Evolutionary conservation across 2,113 vertebrate species (phyloP), one percentile per base, ranked within the genome.

Genomic region (Tichodroma muraria): DNA sequence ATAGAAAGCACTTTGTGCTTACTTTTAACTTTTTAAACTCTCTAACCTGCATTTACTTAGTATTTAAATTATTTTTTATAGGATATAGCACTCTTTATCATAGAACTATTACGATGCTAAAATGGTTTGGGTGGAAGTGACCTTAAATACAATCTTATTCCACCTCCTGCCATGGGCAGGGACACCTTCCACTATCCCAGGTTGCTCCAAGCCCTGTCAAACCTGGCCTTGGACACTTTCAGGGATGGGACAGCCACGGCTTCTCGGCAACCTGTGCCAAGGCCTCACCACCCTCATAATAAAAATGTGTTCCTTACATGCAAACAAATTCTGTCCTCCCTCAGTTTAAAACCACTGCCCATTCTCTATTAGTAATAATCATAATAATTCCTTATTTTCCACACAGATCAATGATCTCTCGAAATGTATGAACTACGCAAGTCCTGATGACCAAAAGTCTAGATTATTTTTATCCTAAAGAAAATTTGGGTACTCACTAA

Each of bases 121-220:
- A 80, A 76, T 12, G 7, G 8, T n/a, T 71, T 52, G 52, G 15
- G 18, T 56, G 19, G 54, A 83, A 60, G 35, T 35, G 54, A 54
- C 9, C 13, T 42, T 40, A 73, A 69, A 54, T 19, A 31, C 7
- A 44, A 33, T 25, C 9, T 21, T 42, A 20, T 37, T 50, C 8
- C n/a, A 47, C 4, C 16, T 12, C 37, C 24, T 44, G 21, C 44
- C 50, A 13, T 6, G 27, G 38, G 15, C 27, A 84, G 69, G 45
- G 40, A 60, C 45, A 44, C 9, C 15, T 75, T 20, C 27, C 66
- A 33, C 35, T 3, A 6, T 9, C 2, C 4, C 68, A 72, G 53
- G 10, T 1, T 50, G 35, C 28, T 84, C 38, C 31, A 38, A 86
- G 47, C 18, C 37, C 5, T 0, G 0, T 82, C 60, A 10, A 20